Conservation (phyloP, 2,797 vertebrate genomes). For the Chaetophractus vellerosus region DNA sequence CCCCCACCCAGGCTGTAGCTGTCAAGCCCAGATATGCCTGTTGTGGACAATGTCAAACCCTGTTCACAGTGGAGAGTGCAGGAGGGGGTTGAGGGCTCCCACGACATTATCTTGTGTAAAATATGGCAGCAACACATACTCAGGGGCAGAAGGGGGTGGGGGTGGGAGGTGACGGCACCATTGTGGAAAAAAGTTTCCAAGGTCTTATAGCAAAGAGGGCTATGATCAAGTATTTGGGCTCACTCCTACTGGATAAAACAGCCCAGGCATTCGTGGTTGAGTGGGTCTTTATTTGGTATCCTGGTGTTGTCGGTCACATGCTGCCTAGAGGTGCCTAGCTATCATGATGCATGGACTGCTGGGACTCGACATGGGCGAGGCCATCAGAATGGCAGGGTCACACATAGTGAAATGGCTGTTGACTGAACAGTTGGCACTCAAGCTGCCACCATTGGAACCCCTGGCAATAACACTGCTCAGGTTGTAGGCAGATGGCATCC, state of each 20-base stretch:
- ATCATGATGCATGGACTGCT: conserved; percentile 98
- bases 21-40: conserved; percentile 46
- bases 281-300: conserved; percentile 89
- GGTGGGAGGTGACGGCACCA: conserved; percentile 44
- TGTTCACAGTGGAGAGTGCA: conserved; percentile 43
- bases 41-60: conserved; percentile 65
- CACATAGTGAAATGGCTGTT: conserved; percentile 99
- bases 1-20: conserved; percentile 57
- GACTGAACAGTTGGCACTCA: conserved; percentile 94
- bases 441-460: conserved; percentile 91
- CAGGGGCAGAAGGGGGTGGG: conserved; percentile 51
- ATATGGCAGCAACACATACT: conserved; percentile 73
- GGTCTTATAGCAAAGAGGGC: conserved; percentile 86
- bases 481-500: conserved; percentile 97
- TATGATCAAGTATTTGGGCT: conserved; percentile 60
- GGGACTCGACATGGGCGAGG: conserved; percentile 97
- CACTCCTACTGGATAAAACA: conserved; percentile 66
- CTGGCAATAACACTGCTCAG: conserved; percentile 97
- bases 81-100: conserved; percentile 5
- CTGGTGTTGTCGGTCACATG: conserved; percentile 86
- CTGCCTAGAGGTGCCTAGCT: conserved; percentile 91
- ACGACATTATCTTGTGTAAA: conserved; percentile 75
- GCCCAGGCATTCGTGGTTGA: neutral
- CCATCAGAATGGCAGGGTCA: conserved; percentile 97
- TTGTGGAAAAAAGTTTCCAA: conserved; percentile 86